Base-by-base conservation (phyloP, 2,113 vertebrate species). In the Athene cunicularia region DNA sequence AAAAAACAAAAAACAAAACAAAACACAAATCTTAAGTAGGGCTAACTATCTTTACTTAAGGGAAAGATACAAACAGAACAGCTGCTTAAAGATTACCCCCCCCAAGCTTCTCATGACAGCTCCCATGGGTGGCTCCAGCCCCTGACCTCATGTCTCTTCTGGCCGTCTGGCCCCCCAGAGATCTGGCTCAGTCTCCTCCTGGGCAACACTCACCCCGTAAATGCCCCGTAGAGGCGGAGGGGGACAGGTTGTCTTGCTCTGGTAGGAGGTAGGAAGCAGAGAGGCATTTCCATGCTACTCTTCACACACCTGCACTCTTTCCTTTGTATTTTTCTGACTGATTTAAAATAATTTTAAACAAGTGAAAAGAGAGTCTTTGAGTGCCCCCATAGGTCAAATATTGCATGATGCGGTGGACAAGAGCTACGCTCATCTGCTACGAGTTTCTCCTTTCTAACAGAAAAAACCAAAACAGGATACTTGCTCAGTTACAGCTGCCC, bases 131-230 rank as follows among this genome's bases (percentile, higher is more conserved):
- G 20, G 9, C 12, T 80, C 24, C 28, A 58, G 7, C 5, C 30
- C 22, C 22, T 0, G 0, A 45, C 3, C 11, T 21, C 22, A 24
- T 16, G 23, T n/a, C 47, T 67, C 53, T 87, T 17, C 32, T 56
- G 58, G 12, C 27, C 53, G 27, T 35, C 43, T 59, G 23, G 3
- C 4, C 10, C 43, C 18, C 5, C 21, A 11, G 5, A 64, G 28
- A 23, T 55, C n/a, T 19, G 43, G 7, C 49, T 47, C 33, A 53
- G 26, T 13, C 22, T 70, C 24, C 24, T 75, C 24, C 37, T n/a
- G 58, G 30, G 22, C 30, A 72, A 21, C 45, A 50, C 8, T 8
- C 33, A 49, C 11, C 14, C 0, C 1, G 7, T 19, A 62, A 77
- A 59, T 9, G 5, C 3, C 59, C 35, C 9, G 1, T 8, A 24